A percentile compares a stretch with the other conserved stretches of the same genome.
phyloP scores from a whole-genome alignment of 2,797 vertebrate species.

The Meda fulgida region DNA sequence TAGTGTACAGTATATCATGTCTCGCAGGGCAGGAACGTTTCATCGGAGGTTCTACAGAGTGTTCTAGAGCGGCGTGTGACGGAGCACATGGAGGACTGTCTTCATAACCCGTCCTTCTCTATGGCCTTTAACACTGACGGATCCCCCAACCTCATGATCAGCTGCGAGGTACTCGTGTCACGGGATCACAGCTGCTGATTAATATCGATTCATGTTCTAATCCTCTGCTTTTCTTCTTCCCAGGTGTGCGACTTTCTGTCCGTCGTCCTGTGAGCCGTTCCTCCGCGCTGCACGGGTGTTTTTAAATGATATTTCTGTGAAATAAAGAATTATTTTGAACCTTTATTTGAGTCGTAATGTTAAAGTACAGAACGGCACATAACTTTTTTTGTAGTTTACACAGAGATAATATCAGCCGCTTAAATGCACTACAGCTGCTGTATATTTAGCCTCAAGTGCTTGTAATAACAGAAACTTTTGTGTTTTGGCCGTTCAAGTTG shows the following conservation, averaged over 20 bases:
- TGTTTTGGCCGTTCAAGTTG: too few relatives aligned
- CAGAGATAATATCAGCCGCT: rapidly evolving
- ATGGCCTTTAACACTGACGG: constrained; percentile 76
- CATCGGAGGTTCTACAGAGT: constrained; percentile 73
- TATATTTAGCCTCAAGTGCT: too few relatives aligned
- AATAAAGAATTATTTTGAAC: constrained; percentile 55
- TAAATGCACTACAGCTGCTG: too few relatives aligned
- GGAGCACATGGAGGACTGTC: constrained; percentile 84
- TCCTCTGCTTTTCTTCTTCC: neutral
- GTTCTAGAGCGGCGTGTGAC: constrained; percentile 81
- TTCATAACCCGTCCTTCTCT: constrained; percentile 83
- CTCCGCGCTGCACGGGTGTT: neutral
- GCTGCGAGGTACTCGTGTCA: constrained; percentile 78
- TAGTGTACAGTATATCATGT: neutral
- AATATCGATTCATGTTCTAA: neutral
- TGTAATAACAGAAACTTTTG: too few relatives aligned
- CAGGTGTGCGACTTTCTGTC: constrained; percentile 76
- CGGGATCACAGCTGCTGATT: too few relatives aligned
- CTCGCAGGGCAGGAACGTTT: constrained; percentile 74
- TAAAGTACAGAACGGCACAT: neutral
- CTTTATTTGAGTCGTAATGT: constrained; percentile 24
- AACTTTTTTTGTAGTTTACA: neutral
- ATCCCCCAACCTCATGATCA: constrained; percentile 83
- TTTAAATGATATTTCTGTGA: constrained; percentile 57
- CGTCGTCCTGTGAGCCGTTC: constrained; percentile 69